Evolutionary conservation across 2,888 invertebrate species (phyloP), one percentile per base, ranked within the genome.

Genomic region (Escarpia spicata): DNA sequence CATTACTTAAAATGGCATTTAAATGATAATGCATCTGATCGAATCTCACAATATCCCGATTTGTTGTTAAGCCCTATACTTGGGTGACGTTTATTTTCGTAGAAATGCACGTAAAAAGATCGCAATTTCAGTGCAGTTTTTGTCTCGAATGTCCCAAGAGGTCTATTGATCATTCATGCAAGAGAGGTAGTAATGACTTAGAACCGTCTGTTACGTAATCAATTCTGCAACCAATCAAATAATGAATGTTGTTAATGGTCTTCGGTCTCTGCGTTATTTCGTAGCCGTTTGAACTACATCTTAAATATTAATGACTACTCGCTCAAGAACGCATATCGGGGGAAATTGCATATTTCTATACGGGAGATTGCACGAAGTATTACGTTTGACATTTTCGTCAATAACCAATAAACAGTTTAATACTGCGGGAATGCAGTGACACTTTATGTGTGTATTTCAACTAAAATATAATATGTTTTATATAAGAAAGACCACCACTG

Each of bases 291-390:
- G 75, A 75, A 75, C 26, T 75, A 0, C 75, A 26, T 75, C 26
- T n/a, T 75, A 75, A 75, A 75, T 75, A 75, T 75, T 75, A 75
- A 75, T 75, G 75, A 26, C 26, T 75, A n/a, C 75, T 75, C 75
- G 26, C 75, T 4, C n/a, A n/a, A n/a, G 75, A 75, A 75, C 75
- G 26, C 26, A 10, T n/a, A 75, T 3, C 26, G n/a, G 3, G 2
- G 75, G 75, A 75, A 26, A 75, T 26, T 26, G 26, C 75, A 26
- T 75, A 6, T 75, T 75, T 75, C 19, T n/a, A 75, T 75, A 75
- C 26, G 19, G 19, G 4, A 75, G 75, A 75, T 75, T 75, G 75
- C 4, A n/a, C 26, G 75, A 19, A n/a, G n/a, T n/a, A 26, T n/a
- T 26, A 26, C 52, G 52, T 9, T 75, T n/a, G 75, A 19, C 26